phyloP scores from a whole-genome alignment of 1,140 invertebrate genomes.

The Ostrea edulis region DNA sequence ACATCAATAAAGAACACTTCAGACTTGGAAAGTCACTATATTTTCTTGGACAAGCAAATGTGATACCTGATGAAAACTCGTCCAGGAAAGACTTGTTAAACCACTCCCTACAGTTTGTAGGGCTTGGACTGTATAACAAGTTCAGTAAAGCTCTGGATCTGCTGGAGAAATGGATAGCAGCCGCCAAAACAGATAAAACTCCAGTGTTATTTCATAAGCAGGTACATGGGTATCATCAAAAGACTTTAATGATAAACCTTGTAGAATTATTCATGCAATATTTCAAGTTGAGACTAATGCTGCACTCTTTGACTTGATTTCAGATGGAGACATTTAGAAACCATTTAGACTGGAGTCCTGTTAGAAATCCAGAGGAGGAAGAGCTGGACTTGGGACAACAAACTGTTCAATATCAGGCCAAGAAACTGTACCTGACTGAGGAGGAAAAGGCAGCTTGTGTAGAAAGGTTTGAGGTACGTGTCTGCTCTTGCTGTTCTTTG shows the following conservation, averaged over 20 bases:
- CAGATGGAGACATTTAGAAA: constrained; percentile 31
- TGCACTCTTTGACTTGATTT: background rate
- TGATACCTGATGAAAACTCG: background rate
- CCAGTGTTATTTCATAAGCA: constrained; percentile 5
- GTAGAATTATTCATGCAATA: background rate
- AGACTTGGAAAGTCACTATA: constrained; percentile 71
- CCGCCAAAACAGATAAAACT: background rate
- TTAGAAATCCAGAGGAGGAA: constrained; percentile 36
- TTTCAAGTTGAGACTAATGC: background rate
- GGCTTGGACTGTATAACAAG: constrained; percentile 71
- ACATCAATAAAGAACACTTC: constrained; percentile 70
- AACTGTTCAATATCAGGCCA: background rate
- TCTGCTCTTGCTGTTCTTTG: background rate
- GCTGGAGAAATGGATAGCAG: constrained; percentile 59
- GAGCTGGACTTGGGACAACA: background rate
- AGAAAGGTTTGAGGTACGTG: constrained; percentile 10
- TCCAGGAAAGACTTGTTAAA: constrained; percentile 43
- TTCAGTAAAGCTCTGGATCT: constrained; percentile 65
- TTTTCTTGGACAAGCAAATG: constrained; percentile 54
- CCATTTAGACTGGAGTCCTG: background rate
- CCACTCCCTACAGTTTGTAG: constrained; percentile 64
- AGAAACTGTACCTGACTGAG: constrained; percentile 17
- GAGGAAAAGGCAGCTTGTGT: constrained; percentile 36
- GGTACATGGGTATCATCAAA: background rate
- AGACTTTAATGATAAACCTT: background rate